Base-by-base conservation (phyloP, 2,113 vertebrate species). In the Percina caprodes region DNA sequence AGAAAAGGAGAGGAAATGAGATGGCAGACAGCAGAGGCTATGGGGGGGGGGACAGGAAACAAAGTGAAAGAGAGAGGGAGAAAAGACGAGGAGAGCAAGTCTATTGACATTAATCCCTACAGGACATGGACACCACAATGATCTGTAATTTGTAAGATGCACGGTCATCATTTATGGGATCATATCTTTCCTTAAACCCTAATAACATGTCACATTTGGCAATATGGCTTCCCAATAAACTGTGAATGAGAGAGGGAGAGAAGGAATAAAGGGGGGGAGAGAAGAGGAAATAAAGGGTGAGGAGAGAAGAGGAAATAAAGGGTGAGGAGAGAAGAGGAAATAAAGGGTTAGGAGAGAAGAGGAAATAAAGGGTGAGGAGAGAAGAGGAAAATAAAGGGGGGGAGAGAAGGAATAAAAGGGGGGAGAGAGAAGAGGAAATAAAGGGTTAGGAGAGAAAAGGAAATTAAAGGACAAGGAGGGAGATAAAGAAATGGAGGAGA, bases 241-340 rank as follows among this genome's bases (percentile, higher is more conserved):
- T 54, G 9, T 14, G 65, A 62, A 58, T 30, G 80, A 83, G 65
- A 75, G 69, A 62, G 9, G 69, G 35, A 8, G 39, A 14, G 49
- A 24, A 56, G n/a, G n/a, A n/a, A n/a, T n/a, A n/a, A n/a, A n/a
- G n/a, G n/a, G n/a, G n/a, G n/a, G n/a, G n/a, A n/a, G n/a, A n/a
- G n/a, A n/a, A n/a, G n/a, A n/a, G n/a, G n/a, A n/a, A n/a, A n/a
- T n/a, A n/a, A n/a, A n/a, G n/a, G n/a, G n/a, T n/a, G n/a, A n/a
- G n/a, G n/a, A n/a, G n/a, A n/a, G n/a, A n/a, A n/a, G n/a, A n/a
- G n/a, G n/a, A n/a, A 63, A 39, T 39, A 65, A 65, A 52, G 52
- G 68, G 56, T n/a, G 61, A 73, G 52, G 56, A 56, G 69, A 82
- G 81, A 81, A 71, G 77, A 88, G 86, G 88, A 88, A 89, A 89